Evolutionary conservation across 2,797 vertebrate species (phyloP), one percentile per base, ranked within the genome.

Genomic region (Cacajao melanocephalus): DNA sequence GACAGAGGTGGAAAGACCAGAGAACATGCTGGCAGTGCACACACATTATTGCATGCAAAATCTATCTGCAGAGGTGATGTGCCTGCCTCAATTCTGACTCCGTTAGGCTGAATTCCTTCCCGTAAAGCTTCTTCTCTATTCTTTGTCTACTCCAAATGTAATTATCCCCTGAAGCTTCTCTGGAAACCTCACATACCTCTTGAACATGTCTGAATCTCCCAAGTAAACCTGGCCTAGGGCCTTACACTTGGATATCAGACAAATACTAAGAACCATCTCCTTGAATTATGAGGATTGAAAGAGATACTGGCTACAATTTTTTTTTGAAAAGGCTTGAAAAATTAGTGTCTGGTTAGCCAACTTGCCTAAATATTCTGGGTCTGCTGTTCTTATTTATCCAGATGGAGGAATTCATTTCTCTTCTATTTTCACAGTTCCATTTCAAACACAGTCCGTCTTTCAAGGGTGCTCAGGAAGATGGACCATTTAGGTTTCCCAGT

Each of bases 261-360:
- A 81, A 75, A 95, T 6, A 48, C 33, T 30, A 41, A 73, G 5
- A 81, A 48, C 5, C 12, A 88, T 17, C 39, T 79, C 73, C 24
- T 80, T 70, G 61, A 92, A 90, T 90, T 87, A 80, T 46, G 41
- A 24, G 30, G 75, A 46, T 20, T 48, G 20, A 13, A 15, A 14
- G 20, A 64, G n/a, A 30, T 20, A 46, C 5, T 75, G 13, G n/a
- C 41, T 72, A 89, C 30, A 52, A 50, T 78, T 85, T 20, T 86
- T 85, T 92, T 81, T 58, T n/a, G 0, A 55, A 93, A 90, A 79
- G 20, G 9, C 44, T 92, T 83, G 46, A 80, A 89, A 96, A 92
- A 76, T 91, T 41, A 57, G 17, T 70, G 57, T 24, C 10, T 8
- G 58, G 0, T 88, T 90, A 64, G 20, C 28, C 41, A 86, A 58